These are phyloP conservation scores for Eucriotettix oculatus DNA, from an alignment of 2,888 invertebrate genomes.

Conservation along the genomic window DNA sequence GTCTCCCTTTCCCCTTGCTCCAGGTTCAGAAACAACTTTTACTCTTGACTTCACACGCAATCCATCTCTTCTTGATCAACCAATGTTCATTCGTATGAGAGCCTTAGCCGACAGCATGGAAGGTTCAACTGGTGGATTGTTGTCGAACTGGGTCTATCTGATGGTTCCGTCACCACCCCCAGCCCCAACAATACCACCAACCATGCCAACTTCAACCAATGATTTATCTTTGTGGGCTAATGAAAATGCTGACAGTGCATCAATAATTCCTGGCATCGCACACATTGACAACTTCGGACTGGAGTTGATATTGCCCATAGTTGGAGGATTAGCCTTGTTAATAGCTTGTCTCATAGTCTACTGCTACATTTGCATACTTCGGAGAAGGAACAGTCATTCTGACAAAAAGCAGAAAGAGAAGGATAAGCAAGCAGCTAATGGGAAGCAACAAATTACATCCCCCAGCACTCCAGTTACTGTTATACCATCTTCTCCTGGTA, in stretches of 20 bases:
- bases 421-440: conserved; percentile 19
- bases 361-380: conserved; percentile 32
- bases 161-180: conserved; percentile 33
- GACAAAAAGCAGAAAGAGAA: conserved; percentile 8
- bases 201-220: conserved; percentile 18
- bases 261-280: conserved; percentile 25
- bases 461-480: conserved; percentile 23
- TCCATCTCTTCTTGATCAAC: conserved; percentile 28
- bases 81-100: conserved; percentile 34
- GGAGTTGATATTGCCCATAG: conserved; percentile 31
- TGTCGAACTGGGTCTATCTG: conserved; percentile 36
- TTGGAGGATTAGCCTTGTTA: conserved; percentile 29
- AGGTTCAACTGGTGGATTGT: conserved; percentile 25
- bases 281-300: conserved; percentile 26
- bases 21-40: conserved; percentile 34
- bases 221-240: conserved; percentile 24
- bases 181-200: conserved; percentile 26
- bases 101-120: conserved; percentile 28
- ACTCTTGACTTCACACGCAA: conserved; percentile 30
- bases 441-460: conserved; percentile 7
- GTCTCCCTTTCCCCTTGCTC: conserved; percentile 28
- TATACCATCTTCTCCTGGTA: conserved; percentile 24
- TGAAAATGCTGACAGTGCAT: conserved; percentile 19
- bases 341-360: conserved; percentile 27
- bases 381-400: conserved; percentile 20